Base-by-base conservation (phyloP, 2,113 vertebrate genomes). In the Macaca nemestrina region DNA sequence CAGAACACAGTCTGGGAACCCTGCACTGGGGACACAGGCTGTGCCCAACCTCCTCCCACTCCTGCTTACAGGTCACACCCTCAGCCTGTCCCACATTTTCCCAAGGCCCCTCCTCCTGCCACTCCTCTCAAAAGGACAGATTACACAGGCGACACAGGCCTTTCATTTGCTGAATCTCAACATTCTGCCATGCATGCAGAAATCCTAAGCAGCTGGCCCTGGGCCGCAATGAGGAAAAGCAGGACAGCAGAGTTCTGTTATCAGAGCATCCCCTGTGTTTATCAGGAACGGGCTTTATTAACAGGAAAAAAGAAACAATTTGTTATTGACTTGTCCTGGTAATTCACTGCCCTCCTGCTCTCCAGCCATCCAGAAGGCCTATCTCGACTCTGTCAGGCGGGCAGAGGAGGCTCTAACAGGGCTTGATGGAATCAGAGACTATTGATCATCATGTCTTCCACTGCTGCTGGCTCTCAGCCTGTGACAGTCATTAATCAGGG, bases 121-220 rank as follows among this genome's bases (percentile, higher is more conserved):
- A 27, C 3, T 5, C 14, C 48, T 52, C 6, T 45, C 18, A 40
- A 61, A 50, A 73, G 72, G 38, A 48, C 35, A 30, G 12, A 27
- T 1, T 9, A 20, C 68, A 5, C 0, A 2, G 40, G 3, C 6
- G 1, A 1, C 6, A 4, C 2, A 8, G 35, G 35, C 6, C 78
- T 38, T 75, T 32, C 27, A 2, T 78, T 25, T 8, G 38, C 27
- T 64, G 27, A 11, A 8, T 20, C 40, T 64, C 16, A 10, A 13
- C 14, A 52, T 17, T n/a, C 6, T 18, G 14, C 32, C 1, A 0
- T 0, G n/a, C 22, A 18, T 6, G 43, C 8, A 1, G 20, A 40
- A 35, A 25, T 52, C 35, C 25, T 3, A 1, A 4, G 38, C 35
- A 57, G 38, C 79, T 8, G 10, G 79, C 2, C 20, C 3, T 8